Conservation (phyloP, 2,113 vertebrate genomes). For the Hydropotes inermis region DNA sequence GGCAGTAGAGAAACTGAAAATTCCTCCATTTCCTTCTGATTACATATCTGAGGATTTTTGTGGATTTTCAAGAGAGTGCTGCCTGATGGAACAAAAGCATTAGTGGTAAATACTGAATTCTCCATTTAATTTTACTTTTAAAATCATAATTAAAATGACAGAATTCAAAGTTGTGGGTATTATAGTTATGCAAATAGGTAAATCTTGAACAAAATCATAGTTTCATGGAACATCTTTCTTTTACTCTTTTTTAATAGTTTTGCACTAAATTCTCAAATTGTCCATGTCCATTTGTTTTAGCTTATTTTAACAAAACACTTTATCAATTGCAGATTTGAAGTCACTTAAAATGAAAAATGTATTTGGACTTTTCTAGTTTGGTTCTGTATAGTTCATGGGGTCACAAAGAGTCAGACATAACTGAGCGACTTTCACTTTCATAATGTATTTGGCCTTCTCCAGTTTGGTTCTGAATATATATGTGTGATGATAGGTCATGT, state of each 20-base stretch:
- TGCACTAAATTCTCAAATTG: conserved; percentile 14
- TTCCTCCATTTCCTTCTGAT: background rate
- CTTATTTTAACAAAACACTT: background rate
- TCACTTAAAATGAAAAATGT: background rate
- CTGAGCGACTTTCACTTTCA: background rate
- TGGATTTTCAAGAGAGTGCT: background rate
- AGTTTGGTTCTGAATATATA: background rate
- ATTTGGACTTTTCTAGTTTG: background rate
- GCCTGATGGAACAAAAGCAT: background rate
- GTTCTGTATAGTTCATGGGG: background rate
- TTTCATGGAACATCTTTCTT: background rate
- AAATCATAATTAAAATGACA: background rate
- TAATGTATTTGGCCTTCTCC: background rate
- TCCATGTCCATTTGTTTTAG: background rate
- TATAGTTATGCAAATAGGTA: background rate
- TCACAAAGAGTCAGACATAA: background rate
- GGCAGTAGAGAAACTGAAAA: background rate
- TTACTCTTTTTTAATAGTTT: background rate
- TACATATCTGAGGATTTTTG: background rate
- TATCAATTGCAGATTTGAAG: background rate
- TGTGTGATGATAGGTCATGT: background rate
- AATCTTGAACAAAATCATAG: background rate
- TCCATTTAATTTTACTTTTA: background rate
- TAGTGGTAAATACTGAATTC: background rate
- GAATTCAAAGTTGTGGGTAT: background rate